These are phyloP conservation scores for Drosophila nigrodunni DNA, from an alignment of 1,140 invertebrate species.

Conservation along the genomic window DNA sequence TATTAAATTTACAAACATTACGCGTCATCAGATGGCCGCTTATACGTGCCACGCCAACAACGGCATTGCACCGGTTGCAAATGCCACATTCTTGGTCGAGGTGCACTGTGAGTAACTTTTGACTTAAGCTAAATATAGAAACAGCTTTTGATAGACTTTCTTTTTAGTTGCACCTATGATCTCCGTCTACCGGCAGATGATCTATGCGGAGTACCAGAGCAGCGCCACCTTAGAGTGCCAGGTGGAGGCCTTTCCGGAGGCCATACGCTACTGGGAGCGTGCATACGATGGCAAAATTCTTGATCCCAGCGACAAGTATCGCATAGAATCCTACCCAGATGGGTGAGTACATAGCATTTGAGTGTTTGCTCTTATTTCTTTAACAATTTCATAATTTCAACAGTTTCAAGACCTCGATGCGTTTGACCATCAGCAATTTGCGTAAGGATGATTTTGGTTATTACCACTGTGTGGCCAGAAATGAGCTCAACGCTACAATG, in stretches of 20 bases:
- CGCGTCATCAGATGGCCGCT: slow-evolving; percentile 93
- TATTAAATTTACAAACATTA: slow-evolving; percentile 92
- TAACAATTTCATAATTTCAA: too few species aligned
- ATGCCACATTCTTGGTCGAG: slow-evolving; percentile 92
- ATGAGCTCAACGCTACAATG: slow-evolving; percentile 90
- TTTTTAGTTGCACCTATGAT: slow-evolving; percentile 92
- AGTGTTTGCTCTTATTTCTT: background rate
- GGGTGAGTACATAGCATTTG: slow-evolving; percentile 56
- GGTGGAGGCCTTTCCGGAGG: slow-evolving; percentile 94
- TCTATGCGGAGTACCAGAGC: slow-evolving; percentile 89
- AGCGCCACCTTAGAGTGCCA: slow-evolving; percentile 92
- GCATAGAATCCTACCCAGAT: slow-evolving; percentile 87
- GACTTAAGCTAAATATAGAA: too few species aligned
- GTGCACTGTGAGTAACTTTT: slow-evolving; percentile 92
- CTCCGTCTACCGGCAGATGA: slow-evolving; percentile 90
- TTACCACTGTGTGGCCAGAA: slow-evolving; percentile 94
- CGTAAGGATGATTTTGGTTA: slow-evolving; percentile 88
- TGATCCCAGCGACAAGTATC: slow-evolving; percentile 89
- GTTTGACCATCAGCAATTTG: slow-evolving; percentile 90
- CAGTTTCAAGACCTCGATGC: slow-evolving; percentile 86
- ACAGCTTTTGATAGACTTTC: background rate
- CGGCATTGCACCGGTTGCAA: slow-evolving; percentile 92
- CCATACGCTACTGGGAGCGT: slow-evolving; percentile 93
- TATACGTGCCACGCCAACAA: slow-evolving; percentile 95
- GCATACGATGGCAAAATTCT: slow-evolving; percentile 90